phyloP scores from a whole-genome alignment of 1,140 invertebrate species.

The Daktulosphaira vitifoliae region DNA sequence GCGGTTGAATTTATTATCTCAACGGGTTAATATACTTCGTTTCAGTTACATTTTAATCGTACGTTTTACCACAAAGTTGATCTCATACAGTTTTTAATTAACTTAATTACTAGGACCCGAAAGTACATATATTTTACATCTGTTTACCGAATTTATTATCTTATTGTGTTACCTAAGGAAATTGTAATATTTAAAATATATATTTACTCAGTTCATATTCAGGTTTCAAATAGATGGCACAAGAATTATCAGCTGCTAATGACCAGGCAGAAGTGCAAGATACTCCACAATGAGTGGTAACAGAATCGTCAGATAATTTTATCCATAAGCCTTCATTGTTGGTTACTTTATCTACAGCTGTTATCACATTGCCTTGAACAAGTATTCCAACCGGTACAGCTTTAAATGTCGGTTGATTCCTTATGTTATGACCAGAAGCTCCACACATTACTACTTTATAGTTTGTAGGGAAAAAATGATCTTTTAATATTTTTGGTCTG shows the following conservation, averaged over 20 bases:
- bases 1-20: too few species aligned
- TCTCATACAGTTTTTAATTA: too few species aligned
- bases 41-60: too few species aligned
- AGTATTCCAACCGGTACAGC: slow-evolving; percentile 67
- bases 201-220: slow-evolving; percentile 43
- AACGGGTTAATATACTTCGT: too few species aligned
- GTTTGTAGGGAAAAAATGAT: too few species aligned
- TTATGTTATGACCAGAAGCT: slow-evolving; percentile 70
- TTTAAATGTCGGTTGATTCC: slow-evolving; percentile 61
- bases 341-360: slow-evolving; percentile 58
- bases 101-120: too few species aligned
- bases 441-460: slow-evolving; percentile 70
- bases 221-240: slow-evolving; percentile 60
- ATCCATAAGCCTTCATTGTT: slow-evolving; percentile 62
- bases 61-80: too few species aligned
- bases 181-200: too few species aligned
- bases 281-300: slow-evolving; percentile 53
- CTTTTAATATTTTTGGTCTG: too few species aligned
- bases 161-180: too few species aligned
- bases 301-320: slow-evolving; percentile 53
- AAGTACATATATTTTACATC: too few species aligned
- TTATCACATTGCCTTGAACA: slow-evolving; percentile 61
- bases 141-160: too few species aligned
- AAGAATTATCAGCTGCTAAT: slow-evolving; percentile 57
- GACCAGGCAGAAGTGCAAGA: slow-evolving; percentile 61